Percentiles rank a stretch among this genome's conserved stretches.
These are phyloP conservation scores for Epirrhoe tristata DNA, from an alignment of 2,888 invertebrate genomes.

Conservation along the genomic window DNA sequence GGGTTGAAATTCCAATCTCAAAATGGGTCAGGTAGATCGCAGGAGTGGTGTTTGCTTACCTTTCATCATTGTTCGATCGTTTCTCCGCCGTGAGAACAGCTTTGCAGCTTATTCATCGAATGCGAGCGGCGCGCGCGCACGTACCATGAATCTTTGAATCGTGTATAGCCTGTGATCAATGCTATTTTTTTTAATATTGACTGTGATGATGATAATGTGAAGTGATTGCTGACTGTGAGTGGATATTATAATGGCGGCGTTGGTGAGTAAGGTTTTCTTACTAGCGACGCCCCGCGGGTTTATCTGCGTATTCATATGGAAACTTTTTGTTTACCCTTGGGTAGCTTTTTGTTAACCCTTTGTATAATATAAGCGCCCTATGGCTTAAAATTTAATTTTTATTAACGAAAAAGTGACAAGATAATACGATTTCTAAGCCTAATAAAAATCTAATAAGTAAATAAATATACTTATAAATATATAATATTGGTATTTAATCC, in stretches of 20 bases:
- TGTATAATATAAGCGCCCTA: too few relatives aligned
- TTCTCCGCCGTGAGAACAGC: conserved; percentile 83
- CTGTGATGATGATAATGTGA: conserved; percentile 65
- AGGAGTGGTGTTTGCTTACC: conserved; percentile 77
- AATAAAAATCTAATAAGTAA: too few relatives aligned
- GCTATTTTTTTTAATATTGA: background rate
- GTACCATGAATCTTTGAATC: conserved; percentile 47
- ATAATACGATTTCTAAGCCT: too few relatives aligned
- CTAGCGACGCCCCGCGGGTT: background rate
- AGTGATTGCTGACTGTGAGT: conserved; percentile 75
- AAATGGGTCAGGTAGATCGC: conserved; percentile 78
- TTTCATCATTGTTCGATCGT: conserved; percentile 81
- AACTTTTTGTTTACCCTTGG: conserved; percentile 6
- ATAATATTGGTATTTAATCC: too few relatives aligned
- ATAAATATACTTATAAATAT: too few relatives aligned
- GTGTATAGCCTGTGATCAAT: too few relatives aligned
- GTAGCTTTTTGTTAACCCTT: conserved; percentile 4
- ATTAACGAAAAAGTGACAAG: too few relatives aligned
- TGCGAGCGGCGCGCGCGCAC: conserved; percentile 63
- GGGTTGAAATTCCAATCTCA: conserved; percentile 54
- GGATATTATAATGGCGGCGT: conserved; percentile 53
- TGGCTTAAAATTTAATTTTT: too few relatives aligned
- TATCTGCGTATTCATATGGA: background rate
- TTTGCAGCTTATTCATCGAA: conserved; percentile 64
- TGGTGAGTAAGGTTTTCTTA: conserved; percentile 60